Percentiles rank a stretch among this genome's conserved stretches.
Evolutionary conservation across 2,113 vertebrate genomes (phyloP).

Genomic region (Indicator maculatus): DNA sequence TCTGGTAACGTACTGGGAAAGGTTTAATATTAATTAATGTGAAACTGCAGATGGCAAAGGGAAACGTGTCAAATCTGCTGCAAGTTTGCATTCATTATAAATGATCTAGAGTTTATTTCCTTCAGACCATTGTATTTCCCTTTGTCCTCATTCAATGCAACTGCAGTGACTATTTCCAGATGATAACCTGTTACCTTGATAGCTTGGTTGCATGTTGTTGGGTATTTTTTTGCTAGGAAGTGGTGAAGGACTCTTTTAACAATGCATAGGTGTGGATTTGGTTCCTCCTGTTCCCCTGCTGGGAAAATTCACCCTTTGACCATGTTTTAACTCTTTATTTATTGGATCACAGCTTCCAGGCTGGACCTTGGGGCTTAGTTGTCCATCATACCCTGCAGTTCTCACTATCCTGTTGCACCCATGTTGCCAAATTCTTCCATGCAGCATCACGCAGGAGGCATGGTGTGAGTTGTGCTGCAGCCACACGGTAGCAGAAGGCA

Average conservation of each 20-base stretch:
- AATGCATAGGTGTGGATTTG: background rate
- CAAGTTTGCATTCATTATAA: background rate
- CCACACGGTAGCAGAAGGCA: background rate
- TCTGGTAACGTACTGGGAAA: background rate
- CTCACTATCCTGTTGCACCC: background rate
- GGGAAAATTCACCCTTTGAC: background rate
- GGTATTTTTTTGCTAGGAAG: background rate
- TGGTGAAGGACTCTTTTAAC: background rate
- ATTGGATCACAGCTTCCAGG: background rate
- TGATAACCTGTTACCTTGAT: background rate
- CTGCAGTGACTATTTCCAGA: background rate
- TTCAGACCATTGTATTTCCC: background rate
- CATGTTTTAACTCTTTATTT: background rate
- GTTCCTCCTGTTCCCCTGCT: background rate
- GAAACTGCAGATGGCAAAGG: background rate
- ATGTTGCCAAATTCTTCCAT: accelerated
- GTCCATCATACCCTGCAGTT: background rate
- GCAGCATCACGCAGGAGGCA: accelerated
- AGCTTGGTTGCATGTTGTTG: background rate
- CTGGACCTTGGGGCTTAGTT: background rate
- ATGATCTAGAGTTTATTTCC: background rate
- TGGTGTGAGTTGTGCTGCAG: background rate
- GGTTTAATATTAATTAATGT: background rate
- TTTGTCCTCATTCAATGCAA: background rate
- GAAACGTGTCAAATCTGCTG: background rate